Evolutionary conservation across 2,113 vertebrate genomes (phyloP).

Genomic region (Gymnarchus niloticus): DNA sequence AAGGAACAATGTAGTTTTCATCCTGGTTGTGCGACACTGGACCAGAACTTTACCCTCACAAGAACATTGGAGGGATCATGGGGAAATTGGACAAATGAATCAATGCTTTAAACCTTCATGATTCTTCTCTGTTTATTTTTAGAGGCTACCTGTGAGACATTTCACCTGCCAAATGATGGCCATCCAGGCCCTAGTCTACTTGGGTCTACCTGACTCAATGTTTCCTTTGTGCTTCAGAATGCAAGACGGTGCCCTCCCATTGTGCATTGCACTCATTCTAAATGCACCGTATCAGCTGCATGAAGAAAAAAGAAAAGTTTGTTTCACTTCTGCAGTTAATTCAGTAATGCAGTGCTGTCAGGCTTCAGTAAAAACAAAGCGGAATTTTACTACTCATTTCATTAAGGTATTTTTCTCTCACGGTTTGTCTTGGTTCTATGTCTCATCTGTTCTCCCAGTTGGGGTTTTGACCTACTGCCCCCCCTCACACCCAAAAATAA

Average conservation of each 20-base stretch:
- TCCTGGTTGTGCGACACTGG: too few species aligned
- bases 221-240: neutral
- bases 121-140: neutral
- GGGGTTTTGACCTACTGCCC: too few species aligned
- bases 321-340: slow-evolving; percentile 4
- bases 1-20: too few species aligned
- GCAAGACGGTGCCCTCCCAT: neutral
- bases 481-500: too few species aligned
- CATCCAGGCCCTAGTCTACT: neutral
- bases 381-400: too few species aligned
- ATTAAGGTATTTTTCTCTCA: too few species aligned
- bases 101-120: neutral
- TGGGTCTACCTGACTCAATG: neutral
- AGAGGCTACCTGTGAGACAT: neutral
- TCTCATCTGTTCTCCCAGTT: too few species aligned
- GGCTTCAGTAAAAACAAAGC: too few species aligned
- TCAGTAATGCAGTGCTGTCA: neutral
- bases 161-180: neutral
- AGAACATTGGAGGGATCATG: too few species aligned
- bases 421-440: too few species aligned
- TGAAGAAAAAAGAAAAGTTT: neutral
- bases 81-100: too few species aligned
- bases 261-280: neutral
- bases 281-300: neutral
- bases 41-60: too few species aligned